Percentiles rank a stretch among this genome's conserved stretches.
phyloP scores from a whole-genome alignment of 2,797 vertebrate species.

The Brachymystax lenok region DNA sequence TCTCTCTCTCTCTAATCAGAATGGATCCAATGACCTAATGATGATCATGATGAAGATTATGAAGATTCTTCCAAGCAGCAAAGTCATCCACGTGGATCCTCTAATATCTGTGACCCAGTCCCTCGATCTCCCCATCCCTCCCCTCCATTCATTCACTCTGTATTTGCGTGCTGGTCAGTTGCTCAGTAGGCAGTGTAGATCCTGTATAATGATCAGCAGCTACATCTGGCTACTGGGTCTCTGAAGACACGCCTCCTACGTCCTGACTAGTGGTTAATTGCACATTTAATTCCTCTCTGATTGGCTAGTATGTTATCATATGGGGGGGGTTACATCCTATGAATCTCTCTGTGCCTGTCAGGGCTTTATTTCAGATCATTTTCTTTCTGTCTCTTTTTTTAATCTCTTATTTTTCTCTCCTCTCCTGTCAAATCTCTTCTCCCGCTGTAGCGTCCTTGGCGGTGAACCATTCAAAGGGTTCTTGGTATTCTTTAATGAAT shows the following conservation, averaged over 20 bases:
- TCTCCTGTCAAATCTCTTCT: neutral
- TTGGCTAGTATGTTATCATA: conserved; percentile 55
- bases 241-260: conserved; percentile 78
- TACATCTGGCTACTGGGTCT: conserved; percentile 99
- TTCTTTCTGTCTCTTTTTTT: conserved; percentile 30
- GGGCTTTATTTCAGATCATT: neutral
- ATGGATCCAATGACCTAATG: neutral
- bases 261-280: conserved; percentile 65
- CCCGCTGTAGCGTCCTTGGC: conserved; percentile 18
- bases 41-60: neutral
- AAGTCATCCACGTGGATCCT: neutral
- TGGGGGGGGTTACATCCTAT: conserved; percentile 19
- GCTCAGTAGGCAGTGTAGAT: conserved; percentile 99
- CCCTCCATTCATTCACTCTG: neutral
- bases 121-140: conserved; percentile 3
- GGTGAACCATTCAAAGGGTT: neutral
- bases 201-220: conserved; percentile 97
- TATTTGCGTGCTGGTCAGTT: conserved; percentile 78
- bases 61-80: neutral
- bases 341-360: no score
- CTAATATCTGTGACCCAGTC: neutral
- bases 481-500: neutral
- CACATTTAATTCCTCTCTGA: conserved; percentile 45
- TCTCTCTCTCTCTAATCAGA: neutral
- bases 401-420: conserved; percentile 42